These are phyloP conservation scores for Heliconius congener DNA, from an alignment of 1,140 invertebrate species.

Conservation along the genomic window DNA sequence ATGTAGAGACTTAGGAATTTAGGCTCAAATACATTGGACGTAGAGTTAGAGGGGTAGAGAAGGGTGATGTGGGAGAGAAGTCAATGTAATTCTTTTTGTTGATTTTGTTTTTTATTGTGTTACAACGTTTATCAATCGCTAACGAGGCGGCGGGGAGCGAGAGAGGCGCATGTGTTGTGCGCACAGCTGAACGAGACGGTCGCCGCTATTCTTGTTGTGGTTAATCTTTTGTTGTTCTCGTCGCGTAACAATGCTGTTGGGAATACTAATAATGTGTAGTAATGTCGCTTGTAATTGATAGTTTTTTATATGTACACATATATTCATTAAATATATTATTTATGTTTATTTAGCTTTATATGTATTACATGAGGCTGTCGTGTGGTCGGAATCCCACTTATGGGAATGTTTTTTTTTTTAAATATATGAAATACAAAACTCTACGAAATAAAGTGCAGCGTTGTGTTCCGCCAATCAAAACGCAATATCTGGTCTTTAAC, in stretches of 20 bases:
- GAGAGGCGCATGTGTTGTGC: conserved; percentile 23
- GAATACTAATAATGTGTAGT: not conserved
- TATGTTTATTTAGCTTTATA: not conserved
- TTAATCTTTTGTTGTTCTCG: not conserved
- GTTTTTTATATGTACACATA: not conserved
- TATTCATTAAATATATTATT: not conserved
- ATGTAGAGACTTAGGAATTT: conserved; percentile 25
- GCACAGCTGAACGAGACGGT: conserved; percentile 34
- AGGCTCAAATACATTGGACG: conserved; percentile 28
- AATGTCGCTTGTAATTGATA: too few species aligned
- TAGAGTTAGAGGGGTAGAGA: not conserved
- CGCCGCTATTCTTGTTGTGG: not conserved
- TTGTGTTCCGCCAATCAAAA: too few species aligned
- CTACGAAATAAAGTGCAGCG: too few species aligned
- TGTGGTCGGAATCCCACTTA: too few species aligned
- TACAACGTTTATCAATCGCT: conserved; percentile 70
- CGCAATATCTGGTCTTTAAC: too few species aligned
- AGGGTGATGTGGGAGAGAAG: conserved; percentile 38
- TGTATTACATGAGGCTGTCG: not conserved
- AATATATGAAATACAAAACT: too few species aligned
- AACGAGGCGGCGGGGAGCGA: conserved; percentile 63
- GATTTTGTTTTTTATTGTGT: conserved; percentile 74
- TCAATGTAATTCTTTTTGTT: conserved; percentile 68
- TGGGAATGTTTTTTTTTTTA: too few species aligned
- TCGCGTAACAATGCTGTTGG: not conserved